Evolutionary conservation across 2,888 invertebrate genomes (phyloP).

Genomic region (Formica aserva): DNA sequence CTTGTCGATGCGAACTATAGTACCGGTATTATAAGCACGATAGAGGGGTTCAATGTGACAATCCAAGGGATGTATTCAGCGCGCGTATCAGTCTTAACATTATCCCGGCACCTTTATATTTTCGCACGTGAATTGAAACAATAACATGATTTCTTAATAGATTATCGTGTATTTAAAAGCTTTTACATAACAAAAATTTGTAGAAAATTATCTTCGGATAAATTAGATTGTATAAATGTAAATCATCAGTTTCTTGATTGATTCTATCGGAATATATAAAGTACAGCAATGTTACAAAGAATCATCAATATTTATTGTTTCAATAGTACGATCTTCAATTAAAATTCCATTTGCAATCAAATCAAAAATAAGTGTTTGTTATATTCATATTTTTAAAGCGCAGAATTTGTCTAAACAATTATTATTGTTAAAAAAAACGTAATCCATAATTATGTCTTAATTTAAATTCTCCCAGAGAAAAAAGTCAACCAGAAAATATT

Average conservation of each 20-base stretch:
- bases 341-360: not conserved
- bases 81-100: constrained; percentile 47
- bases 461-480: not conserved
- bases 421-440: constrained; percentile 2
- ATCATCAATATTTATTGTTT: not conserved
- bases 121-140: constrained; percentile 39
- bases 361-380: not conserved
- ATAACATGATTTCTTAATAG: constrained; percentile 10
- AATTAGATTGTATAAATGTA: not conserved
- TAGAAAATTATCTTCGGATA: not conserved
- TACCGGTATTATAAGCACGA: constrained; percentile 35
- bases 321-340: not conserved
- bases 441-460: not conserved
- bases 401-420: constrained; percentile 11
- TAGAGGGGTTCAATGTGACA: constrained; percentile 53
- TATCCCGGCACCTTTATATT: constrained; percentile 4
- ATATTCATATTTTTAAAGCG: not conserved
- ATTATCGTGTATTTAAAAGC: not conserved
- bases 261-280: not conserved
- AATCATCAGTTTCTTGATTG: not conserved
- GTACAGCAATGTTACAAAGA: not conserved
- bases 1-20: constrained; percentile 44
- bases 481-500: not conserved
- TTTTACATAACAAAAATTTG: not conserved
- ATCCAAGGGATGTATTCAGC: constrained; percentile 48